Conservation (phyloP, 2,797 vertebrate species). For the Chrosomus eos region DNA sequence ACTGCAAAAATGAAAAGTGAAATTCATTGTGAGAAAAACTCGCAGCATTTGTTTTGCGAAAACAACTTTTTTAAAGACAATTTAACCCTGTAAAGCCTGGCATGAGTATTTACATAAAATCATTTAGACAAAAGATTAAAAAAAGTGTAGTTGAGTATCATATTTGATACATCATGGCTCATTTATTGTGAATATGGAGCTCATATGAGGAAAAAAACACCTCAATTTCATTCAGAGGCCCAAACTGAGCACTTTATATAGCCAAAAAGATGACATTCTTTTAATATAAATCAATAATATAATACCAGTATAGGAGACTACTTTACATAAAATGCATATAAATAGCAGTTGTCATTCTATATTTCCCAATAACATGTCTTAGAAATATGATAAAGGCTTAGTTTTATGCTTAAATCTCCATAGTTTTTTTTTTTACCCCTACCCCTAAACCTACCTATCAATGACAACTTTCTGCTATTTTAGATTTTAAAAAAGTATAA, state of each 20-base stretch:
- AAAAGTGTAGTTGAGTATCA: not conserved
- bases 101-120: not conserved
- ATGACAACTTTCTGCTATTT: not conserved
- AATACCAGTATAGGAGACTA: too few species aligned
- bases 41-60: not conserved
- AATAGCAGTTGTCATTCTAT: too few species aligned
- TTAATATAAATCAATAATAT: too few species aligned
- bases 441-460: too few species aligned
- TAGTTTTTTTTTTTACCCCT: too few species aligned
- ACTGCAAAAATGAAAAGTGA: not conserved
- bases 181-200: not conserved
- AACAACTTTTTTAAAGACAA: too few species aligned
- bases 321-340: too few species aligned
- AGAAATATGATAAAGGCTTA: too few species aligned
- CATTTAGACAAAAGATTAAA: not conserved
- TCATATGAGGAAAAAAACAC: not conserved
- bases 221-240: not conserved
- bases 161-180: not conserved
- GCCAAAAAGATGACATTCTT: too few species aligned
- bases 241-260: not conserved
- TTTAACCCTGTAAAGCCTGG: not conserved
- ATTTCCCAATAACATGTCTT: too few species aligned
- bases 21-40: not conserved
- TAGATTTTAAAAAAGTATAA: not conserved
- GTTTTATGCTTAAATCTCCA: too few species aligned